Base-by-base conservation (phyloP, 2,888 invertebrate genomes). In the Teleogryllus oceanicus region DNA sequence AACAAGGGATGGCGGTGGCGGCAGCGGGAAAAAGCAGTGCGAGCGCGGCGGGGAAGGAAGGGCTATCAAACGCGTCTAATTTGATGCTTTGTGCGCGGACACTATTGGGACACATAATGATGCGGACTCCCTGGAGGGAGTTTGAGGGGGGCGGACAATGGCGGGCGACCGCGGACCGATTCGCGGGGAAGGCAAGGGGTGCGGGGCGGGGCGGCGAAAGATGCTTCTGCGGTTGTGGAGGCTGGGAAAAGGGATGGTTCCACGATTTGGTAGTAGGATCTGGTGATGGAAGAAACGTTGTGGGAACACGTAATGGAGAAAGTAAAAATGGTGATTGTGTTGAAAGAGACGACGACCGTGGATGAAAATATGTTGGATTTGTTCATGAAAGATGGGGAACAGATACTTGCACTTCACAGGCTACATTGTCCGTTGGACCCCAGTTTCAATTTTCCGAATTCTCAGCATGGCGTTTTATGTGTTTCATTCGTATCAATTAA, bases 91-190 rank as follows among this genome's bases (percentile, higher is more conserved):
- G 16, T 62, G 16, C 62, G 62, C 62, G n/a, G 16, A 16, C 62
- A 62, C 62, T 62, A 62, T 62, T 62, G 62, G 62, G 62, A 62
- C 62, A 62, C 62, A 62, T 62, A 62, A 62, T 62, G 62, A 62
- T 62, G 62, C 62, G n/a, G 16, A 16, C n/a, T 13, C 62, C 13
- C 16, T 13, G 62, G n/a, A 11, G 62, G 62, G 62, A 13, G n/a
- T 62, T 13, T 10, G 13, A 62, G 62, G 62, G 62, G 62, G 62
- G 62, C 37, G 62, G 62, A 62, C 16, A 62, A 62, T 62, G 13
- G 5, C n/a, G 62, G n/a, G 62, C n/a, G 62, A 62, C 13, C n/a
- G 62, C 13, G 62, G 62, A 8, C 8, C 37, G 37, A 37, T 5
- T n/a, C n/a, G 16, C 4, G 62, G 13, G 16, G 62, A 62, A 13